Conservation (phyloP, 2,888 invertebrate genomes). For the Eugnorisma glareosa region DNA sequence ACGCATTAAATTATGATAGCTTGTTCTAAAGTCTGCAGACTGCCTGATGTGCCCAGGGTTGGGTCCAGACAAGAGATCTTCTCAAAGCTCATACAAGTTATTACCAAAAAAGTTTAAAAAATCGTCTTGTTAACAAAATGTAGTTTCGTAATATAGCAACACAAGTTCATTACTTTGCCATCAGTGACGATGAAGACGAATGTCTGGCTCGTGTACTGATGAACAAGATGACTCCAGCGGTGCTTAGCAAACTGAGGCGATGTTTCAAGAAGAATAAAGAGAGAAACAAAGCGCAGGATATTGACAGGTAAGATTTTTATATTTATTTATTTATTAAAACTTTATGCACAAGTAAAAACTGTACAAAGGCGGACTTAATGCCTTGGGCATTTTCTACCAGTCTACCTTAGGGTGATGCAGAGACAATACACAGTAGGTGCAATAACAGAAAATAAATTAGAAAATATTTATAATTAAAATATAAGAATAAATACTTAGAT, state of each 20-base stretch:
- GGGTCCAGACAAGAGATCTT: background rate
- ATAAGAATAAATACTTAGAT: no score
- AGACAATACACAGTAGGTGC: no score
- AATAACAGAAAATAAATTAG: no score
- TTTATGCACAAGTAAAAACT: no score
- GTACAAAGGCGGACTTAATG: no score
- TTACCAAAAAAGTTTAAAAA: background rate
- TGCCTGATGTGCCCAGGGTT: background rate
- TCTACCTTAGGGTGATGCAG: no score
- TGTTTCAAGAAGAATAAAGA: constrained; percentile 80
- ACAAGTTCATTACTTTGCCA: background rate
- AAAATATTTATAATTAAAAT: no score
- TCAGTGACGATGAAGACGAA: constrained; percentile 80
- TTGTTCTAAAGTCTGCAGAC: background rate
- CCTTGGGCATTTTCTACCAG: no score
- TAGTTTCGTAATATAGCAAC: background rate
- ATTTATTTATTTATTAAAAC: no score
- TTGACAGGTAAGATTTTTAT: constrained; percentile 76
- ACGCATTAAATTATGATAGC: background rate
- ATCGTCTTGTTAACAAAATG: background rate
- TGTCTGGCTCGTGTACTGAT: constrained; percentile 80
- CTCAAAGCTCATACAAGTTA: background rate
- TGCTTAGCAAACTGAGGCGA: constrained; percentile 81
- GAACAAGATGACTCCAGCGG: constrained; percentile 81
- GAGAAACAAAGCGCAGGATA: constrained; percentile 71